Base-by-base conservation (phyloP, 2,888 invertebrate species). In the Saturnia pavonia region DNA sequence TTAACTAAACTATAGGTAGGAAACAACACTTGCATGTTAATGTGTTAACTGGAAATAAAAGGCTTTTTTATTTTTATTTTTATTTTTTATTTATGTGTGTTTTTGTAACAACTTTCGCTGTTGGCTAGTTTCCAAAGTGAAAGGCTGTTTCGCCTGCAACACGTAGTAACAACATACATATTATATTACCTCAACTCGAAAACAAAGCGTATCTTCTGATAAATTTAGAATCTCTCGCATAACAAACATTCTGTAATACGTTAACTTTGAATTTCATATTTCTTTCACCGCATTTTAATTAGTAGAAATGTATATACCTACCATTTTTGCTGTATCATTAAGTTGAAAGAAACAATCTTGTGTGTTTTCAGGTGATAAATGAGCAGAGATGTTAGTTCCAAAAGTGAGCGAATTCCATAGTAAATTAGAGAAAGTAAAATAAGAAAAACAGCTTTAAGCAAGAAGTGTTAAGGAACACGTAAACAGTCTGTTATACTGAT, bases 41-140 rank as follows among this genome's bases (percentile, higher is more conserved):
- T n/a, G n/a, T n/a, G n/a, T n/a, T n/a, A n/a, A n/a, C n/a, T n/a
- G n/a, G n/a, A n/a, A n/a, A n/a, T n/a, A n/a, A n/a, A n/a, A n/a
- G n/a, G n/a, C n/a, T n/a, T n/a, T n/a, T n/a, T n/a, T n/a, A n/a
- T n/a, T n/a, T n/a, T n/a, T n/a, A n/a, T n/a, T n/a, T n/a, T n/a
- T n/a, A n/a, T n/a, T n/a, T n/a, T n/a, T n/a, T n/a, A n/a, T n/a
- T n/a, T 60, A 65, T 65, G 40, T 65, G 40, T 65, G 65, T 65
- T 65, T 78, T 78, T 76, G 76, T 74, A 70, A 72, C 72, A 68
- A 79, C 83, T 83, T 82, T 83, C 82, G 78, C 82, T 77, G 54
- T 67, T 71, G 74, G 74, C 76, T 42, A 70, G 51, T 65, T 75
- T 77, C 74, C 71, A 72, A 78, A 80, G 83, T 81, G 84, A 83